A percentile compares a stretch with the other conserved stretches of the same genome.
phyloP scores from a whole-genome alignment of 2,113 vertebrate species.

The Machaerirhynchus nigripectus region DNA sequence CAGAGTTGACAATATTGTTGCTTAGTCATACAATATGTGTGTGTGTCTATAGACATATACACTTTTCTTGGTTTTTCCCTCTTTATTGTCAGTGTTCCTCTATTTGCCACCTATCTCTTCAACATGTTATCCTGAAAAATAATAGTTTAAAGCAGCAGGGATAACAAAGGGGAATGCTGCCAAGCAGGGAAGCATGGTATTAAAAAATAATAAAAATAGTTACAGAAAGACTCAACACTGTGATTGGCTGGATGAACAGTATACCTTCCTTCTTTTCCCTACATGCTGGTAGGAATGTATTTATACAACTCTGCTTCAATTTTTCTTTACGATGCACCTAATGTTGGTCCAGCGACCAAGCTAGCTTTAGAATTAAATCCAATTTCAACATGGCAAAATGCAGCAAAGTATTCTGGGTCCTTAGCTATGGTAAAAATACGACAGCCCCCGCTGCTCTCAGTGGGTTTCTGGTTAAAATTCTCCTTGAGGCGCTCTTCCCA shows the following conservation, averaged over 20 bases:
- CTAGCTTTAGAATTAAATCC: neutral
- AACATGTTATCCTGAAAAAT: neutral
- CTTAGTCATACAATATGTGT: neutral
- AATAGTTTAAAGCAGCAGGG: neutral
- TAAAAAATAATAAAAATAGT: neutral
- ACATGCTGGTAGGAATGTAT: neutral
- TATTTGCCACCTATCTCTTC: neutral
- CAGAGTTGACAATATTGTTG: neutral
- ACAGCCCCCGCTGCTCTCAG: neutral
- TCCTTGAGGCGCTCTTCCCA: neutral
- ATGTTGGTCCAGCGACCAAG: neutral
- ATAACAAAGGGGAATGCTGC: neutral
- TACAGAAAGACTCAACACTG: neutral
- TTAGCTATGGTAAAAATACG: neutral
- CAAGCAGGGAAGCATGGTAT: neutral
- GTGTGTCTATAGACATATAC: fast-evolving
- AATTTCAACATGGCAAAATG: neutral
- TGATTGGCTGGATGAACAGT: neutral
- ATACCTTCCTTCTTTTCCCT: neutral
- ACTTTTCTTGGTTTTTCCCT: neutral
- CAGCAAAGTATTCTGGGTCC: neutral
- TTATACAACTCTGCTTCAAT: neutral
- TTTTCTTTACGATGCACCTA: neutral
- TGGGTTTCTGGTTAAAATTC: neutral
- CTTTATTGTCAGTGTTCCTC: neutral